Evolutionary conservation across 1,140 invertebrate genomes (phyloP), one percentile per base, ranked within the genome.

Genomic region (Macrocentrus cingulum): DNA sequence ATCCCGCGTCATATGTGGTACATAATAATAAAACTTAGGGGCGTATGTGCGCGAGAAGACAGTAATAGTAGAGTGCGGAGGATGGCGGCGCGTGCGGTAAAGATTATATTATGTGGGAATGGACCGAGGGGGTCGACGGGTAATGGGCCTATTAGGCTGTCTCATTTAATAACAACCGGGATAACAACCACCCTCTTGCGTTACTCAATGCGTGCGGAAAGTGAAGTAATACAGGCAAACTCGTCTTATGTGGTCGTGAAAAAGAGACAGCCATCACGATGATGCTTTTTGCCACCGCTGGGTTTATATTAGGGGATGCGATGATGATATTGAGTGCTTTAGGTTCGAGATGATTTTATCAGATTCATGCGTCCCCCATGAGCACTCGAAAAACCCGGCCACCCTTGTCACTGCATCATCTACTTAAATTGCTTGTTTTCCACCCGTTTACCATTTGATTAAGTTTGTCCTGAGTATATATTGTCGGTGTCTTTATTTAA

Each of bases 71-170:
- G 25, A 5, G 20, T 23, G 51, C 29, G 23, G 45, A 22, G n/a
- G 15, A 44, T 45, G 44, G 41, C 39, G 49, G 68, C 67, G 69
- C 69, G 74, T 75, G 74, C 68, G 71, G 74, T 70, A 64, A 75
- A 64, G 70, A 76, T 77, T 77, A 76, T 78, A 78, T 77, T 74
- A 78, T 76, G 74, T 76, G 69, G 71, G 68, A 76, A 76, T 74
- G 74, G 71, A 72, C 75, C 64, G 56, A 42, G 45, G 56, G 57
- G 41, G 36, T 53, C 34, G 48, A 56, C 71, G 68, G 59, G 74
- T 80, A 79, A 80, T 80, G 76, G 77, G 70, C 72, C 77, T 80
- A 80, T 80, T 80, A 80, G 75, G 76, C 77, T 78, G 77, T 80
- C 76, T 79, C 75, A 78, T 79, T 80, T 80, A 80, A 80, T 80